Percentiles rank a stretch among this genome's conserved stretches.
Evolutionary conservation across 2,113 vertebrate genomes (phyloP).

Genomic region (Calonectris borealis): DNA sequence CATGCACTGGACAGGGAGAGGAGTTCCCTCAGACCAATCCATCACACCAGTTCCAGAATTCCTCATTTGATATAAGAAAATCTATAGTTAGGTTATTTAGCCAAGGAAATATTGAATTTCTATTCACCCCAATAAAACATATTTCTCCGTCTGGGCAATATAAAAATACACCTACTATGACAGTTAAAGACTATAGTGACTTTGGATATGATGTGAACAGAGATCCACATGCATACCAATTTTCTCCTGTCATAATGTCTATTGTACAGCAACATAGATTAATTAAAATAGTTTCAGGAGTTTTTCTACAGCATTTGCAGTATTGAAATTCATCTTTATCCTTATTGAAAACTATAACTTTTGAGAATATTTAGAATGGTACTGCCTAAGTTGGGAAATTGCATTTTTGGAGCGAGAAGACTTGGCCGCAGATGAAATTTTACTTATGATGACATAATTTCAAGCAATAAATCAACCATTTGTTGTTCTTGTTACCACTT

Average conservation of each 20-base stretch:
- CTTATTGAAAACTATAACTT: background rate
- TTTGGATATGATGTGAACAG: background rate
- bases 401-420: background rate
- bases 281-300: constrained; percentile 15
- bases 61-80: background rate
- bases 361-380: background rate
- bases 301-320: background rate
- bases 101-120: background rate
- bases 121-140: background rate
- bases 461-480: background rate
- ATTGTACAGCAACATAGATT: background rate
- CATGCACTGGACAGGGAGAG: background rate
- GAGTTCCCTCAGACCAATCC: background rate
- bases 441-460: background rate
- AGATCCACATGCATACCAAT: background rate
- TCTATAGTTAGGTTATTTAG: background rate
- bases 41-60: background rate
- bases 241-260: background rate
- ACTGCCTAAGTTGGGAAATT: background rate
- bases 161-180: background rate
- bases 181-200: background rate
- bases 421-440: background rate
- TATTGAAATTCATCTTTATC: background rate
- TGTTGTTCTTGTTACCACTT: background rate
- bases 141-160: background rate